These are phyloP conservation scores for Melanocharis versteri DNA, from an alignment of 2,113 vertebrate species.

Conservation along the genomic window DNA sequence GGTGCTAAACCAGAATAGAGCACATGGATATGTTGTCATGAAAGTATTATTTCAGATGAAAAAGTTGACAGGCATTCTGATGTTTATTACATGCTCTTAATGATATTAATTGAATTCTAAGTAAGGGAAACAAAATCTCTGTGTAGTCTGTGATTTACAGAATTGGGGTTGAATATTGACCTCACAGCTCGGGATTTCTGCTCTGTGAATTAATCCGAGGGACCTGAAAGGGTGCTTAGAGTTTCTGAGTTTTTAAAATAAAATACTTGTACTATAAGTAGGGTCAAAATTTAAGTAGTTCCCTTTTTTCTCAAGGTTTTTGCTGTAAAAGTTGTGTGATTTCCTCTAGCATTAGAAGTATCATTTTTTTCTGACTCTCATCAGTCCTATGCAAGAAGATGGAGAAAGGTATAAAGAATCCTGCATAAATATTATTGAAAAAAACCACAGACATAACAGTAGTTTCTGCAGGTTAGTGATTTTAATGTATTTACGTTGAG, in stretches of 20 bases:
- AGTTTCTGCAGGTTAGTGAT: neutral
- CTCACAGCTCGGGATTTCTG: neutral
- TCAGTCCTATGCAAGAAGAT: neutral
- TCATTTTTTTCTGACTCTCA: neutral
- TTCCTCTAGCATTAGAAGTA: neutral
- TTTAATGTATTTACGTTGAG: neutral
- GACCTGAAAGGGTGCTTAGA: neutral
- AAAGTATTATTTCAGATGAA: neutral
- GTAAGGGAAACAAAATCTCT: neutral
- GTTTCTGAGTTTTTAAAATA: neutral
- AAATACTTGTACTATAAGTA: neutral
- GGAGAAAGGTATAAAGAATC: neutral
- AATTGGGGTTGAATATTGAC: neutral
- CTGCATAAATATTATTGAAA: neutral
- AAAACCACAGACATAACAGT: neutral
- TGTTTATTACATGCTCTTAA: neutral
- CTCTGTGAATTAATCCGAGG: neutral
- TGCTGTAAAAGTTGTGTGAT: neutral
- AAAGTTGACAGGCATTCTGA: neutral
- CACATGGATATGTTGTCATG: rapidly evolving
- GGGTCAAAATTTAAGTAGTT: neutral
- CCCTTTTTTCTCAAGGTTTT: neutral
- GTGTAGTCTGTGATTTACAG: neutral
- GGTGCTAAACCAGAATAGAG: neutral
- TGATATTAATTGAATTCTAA: neutral